Evolutionary conservation across 2,113 vertebrate genomes (phyloP).

Genomic region (Candoia aspera): DNA sequence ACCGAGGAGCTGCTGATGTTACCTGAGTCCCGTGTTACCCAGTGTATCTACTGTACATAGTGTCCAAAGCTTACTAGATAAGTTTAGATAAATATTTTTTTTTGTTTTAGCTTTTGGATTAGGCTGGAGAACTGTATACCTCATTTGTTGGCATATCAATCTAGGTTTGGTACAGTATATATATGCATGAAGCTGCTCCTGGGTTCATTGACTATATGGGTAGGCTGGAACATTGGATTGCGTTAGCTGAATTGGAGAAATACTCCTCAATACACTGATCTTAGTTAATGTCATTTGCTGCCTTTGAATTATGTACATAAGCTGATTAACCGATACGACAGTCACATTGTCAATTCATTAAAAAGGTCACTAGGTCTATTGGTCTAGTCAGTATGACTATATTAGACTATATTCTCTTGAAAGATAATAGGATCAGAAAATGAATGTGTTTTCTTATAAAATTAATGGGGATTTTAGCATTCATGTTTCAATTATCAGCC

Average conservation of each 20-base stretch:
- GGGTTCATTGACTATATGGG: not conserved
- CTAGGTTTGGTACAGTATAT: not conserved
- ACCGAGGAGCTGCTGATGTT: not conserved
- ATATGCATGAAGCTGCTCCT: not conserved
- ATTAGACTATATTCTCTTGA: conserved; percentile 29
- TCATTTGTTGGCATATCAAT: not conserved
- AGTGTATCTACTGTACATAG: not conserved
- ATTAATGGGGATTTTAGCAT: not conserved
- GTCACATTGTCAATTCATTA: conserved; percentile 39
- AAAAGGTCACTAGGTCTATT: conserved; percentile 41
- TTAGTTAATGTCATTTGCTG: not conserved
- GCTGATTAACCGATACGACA: conserved; percentile 24
- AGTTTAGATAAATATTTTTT: no score
- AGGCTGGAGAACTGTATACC: not conserved
- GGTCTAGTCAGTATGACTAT: conserved; percentile 28
- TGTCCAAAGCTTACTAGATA: not conserved
- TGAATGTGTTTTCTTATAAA: conserved; percentile 11
- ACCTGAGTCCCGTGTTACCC: not conserved
- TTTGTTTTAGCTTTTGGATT: not conserved
- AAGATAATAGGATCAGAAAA: conserved; percentile 38
- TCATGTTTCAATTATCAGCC: not conserved
- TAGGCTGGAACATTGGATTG: not conserved
- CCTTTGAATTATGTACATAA: conserved; percentile 11
- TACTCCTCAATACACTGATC: not conserved
- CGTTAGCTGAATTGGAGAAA: not conserved